Base-by-base conservation (phyloP, 2,797 vertebrate genomes). In the Myotis planiceps region DNA sequence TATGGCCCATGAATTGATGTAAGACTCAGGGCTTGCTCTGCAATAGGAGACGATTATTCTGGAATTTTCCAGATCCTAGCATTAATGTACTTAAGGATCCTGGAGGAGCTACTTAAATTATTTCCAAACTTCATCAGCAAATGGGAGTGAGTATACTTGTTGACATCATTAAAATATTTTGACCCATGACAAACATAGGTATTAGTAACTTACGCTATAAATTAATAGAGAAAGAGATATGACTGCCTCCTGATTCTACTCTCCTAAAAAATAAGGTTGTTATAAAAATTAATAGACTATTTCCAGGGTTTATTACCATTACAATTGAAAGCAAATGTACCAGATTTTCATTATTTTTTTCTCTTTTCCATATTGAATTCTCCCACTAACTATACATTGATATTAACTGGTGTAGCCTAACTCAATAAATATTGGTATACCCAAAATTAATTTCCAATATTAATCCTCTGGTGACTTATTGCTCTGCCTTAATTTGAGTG, bases 301-400 rank as follows among this genome's bases (percentile, higher is more conserved):
- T 85, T 90, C n/a, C 1, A 65, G 8, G 29, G 34, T 13, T 60
- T 39, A 39, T 6, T 37, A 12, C 2, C 10, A 75, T 63, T 79
- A 55, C 5, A 72, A 42, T 75, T 55, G 47, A 96, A 92, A 93
- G 65, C 18, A 68, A 47, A 93, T 34, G 88, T 88, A 63, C 8
- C n/a, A 75, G 10, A 63, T 42, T 19, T 92, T 39, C 37, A 27
- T 42, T 65, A 8, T n/a, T 72, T 83, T 49, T 88, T 63, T 60
- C 29, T 75, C 21, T 74, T 84, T 53, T 85, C 5, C 27, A 14
- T 92, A 58, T 34, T 69, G 85, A 72, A 89, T 86, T 72, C 13
- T 93, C 14, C 39, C 6, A 53, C 39, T 82, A 34, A 34, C 78
- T 32, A 14, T 68, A 32, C 84, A 66, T 29, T 78, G n/a, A 58